Evolutionary conservation across 2,113 vertebrate species (phyloP).

Genomic region (Pogonocichla stellata): DNA sequence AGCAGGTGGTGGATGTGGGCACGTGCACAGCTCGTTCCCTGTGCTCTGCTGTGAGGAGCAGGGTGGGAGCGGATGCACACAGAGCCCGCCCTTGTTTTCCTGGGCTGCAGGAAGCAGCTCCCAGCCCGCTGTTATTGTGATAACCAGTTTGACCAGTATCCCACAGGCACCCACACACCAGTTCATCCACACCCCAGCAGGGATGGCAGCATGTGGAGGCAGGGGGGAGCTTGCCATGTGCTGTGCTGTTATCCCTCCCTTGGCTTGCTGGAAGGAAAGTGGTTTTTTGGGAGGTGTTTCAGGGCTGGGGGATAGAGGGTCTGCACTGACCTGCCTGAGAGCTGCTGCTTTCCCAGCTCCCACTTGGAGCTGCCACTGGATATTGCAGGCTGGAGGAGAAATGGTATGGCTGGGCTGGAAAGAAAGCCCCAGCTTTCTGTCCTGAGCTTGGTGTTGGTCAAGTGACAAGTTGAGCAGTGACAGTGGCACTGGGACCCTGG

Average conservation of each 20-base stretch:
- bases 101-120: background rate
- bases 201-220: background rate
- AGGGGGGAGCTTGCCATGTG: too few relatives aligned
- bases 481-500: background rate
- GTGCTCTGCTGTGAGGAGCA: background rate
- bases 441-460: background rate
- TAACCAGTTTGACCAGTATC: conserved; percentile 24
- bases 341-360: background rate
- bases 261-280: background rate
- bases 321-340: background rate
- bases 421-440: background rate
- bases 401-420: fast-evolving
- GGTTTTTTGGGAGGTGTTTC: background rate
- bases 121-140: background rate
- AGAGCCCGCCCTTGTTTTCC: background rate
- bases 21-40: background rate
- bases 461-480: background rate
- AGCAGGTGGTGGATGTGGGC: background rate
- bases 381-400: background rate
- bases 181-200: fast-evolving
- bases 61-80: background rate
- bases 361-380: fast-evolving
- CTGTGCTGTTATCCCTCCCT: background rate
- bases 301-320: fast-evolving
- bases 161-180: fast-evolving